Conservation (phyloP, 2,113 vertebrate genomes). For the Pyxicephalus adspersus region DNA sequence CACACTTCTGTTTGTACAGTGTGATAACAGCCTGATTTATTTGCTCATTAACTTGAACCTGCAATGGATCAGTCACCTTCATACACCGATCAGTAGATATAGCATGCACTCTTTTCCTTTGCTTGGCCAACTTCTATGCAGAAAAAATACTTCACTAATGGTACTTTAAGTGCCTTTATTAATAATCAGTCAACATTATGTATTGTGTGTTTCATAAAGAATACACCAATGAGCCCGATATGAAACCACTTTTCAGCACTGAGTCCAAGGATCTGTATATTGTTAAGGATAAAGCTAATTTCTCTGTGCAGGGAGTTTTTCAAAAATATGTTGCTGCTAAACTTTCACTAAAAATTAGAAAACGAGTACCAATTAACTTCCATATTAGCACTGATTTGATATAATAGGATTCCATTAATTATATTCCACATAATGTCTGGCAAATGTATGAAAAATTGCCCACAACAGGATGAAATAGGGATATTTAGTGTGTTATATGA, state of each 20-base stretch:
- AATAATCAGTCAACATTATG: background rate
- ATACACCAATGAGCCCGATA: background rate
- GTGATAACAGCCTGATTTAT: constrained; percentile 10
- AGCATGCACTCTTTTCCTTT: background rate
- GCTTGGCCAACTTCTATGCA: background rate
- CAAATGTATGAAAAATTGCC: constrained; percentile 26
- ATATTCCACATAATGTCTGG: constrained; percentile 12
- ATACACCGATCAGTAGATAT: background rate
- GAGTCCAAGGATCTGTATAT: background rate
- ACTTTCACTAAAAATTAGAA: constrained; percentile 38
- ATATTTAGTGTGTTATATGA: constrained; percentile 32
- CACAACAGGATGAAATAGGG: constrained; percentile 18
- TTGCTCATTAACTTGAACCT: constrained; percentile 1
- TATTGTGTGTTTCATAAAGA: background rate
- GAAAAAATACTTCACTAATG: background rate
- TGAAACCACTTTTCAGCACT: background rate
- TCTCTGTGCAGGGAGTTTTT: background rate
- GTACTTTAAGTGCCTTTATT: constrained; percentile 5
- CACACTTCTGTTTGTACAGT: background rate
- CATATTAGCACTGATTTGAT: constrained; percentile 28
- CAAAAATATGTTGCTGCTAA: background rate
- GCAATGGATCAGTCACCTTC: background rate
- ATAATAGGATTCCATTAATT: constrained; percentile 33
- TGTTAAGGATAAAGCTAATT: constrained; percentile 3
- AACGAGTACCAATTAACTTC: constrained; percentile 35